Evolutionary conservation across 2,797 vertebrate species (phyloP).

Genomic region (Eulemur rubriventer): DNA sequence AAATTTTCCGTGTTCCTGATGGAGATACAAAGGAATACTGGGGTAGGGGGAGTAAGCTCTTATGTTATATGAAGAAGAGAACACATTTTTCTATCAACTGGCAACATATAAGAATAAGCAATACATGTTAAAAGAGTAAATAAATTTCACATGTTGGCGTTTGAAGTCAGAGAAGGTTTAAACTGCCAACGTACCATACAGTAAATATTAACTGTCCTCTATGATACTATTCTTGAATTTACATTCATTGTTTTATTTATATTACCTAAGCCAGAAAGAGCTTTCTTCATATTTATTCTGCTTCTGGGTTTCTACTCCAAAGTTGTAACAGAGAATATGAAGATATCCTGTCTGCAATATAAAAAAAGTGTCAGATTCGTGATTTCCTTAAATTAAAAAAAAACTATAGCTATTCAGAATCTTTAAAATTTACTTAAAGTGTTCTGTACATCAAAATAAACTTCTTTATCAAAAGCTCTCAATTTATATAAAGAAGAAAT

Average conservation of each 20-base stretch:
- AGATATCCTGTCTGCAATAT: conserved; percentile 90
- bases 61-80: not conserved
- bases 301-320: conserved; percentile 91
- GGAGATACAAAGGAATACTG: not conserved
- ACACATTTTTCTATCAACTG: conserved; percentile 26
- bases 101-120: conserved; percentile 47
- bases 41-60: not conserved
- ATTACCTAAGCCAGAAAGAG: conserved; percentile 94
- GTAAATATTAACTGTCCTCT: conserved; percentile 31
- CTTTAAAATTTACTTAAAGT: conserved; percentile 28
- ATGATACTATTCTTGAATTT: conserved; percentile 11
- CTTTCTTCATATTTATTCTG: conserved; percentile 90
- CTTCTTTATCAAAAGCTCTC: conserved; percentile 42
- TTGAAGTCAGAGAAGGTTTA: conserved; percentile 52
- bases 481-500: conserved; percentile 40
- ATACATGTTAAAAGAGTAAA: conserved; percentile 46
- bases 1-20: not conserved
- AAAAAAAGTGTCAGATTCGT: conserved; percentile 44
- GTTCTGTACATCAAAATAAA: conserved; percentile 56
- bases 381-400: conserved; percentile 6
- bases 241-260: conserved; percentile 50
- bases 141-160: conserved; percentile 36
- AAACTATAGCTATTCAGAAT: not conserved
- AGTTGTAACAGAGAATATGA: conserved; percentile 94
- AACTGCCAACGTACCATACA: not conserved